A percentile compares a stretch with the other conserved stretches of the same genome.
Conservation (phyloP, 2,797 vertebrate genomes). For the Lagodon rhomboides region DNA sequence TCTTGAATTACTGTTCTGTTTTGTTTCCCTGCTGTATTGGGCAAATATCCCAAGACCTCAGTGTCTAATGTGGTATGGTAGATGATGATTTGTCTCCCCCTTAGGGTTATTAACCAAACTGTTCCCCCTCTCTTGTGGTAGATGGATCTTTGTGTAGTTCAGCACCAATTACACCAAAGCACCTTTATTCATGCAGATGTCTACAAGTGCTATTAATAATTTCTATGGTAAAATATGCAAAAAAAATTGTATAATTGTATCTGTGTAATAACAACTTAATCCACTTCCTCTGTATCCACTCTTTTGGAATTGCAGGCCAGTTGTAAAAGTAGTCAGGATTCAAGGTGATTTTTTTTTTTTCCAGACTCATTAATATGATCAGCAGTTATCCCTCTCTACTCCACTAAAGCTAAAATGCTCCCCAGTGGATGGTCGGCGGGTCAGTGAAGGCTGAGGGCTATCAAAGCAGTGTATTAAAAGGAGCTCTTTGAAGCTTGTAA, state of each 20-base stretch:
- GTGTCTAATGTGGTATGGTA: slow-evolving; percentile 47
- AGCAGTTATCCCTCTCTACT: slow-evolving; percentile 72
- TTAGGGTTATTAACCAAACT: slow-evolving; percentile 80
- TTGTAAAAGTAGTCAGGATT: slow-evolving; percentile 31
- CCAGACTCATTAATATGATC: slow-evolving; percentile 78
- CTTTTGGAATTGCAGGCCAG: slow-evolving; percentile 1
- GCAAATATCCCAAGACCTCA: slow-evolving; percentile 20
- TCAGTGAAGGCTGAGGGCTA: slow-evolving; percentile 82
- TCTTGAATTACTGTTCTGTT: slow-evolving; percentile 8
- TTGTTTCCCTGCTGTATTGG: slow-evolving; percentile 6
- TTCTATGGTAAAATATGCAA: neutral
- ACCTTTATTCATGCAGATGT: slow-evolving; percentile 13
- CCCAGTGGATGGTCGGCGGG: slow-evolving; percentile 73
- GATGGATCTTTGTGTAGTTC: neutral
- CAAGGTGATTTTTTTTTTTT: slow-evolving; percentile 39
- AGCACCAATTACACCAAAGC: slow-evolving; percentile 3
- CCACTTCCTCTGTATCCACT: neutral
- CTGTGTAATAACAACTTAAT: neutral
- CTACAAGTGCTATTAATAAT: neutral
- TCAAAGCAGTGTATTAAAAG: slow-evolving; percentile 88
- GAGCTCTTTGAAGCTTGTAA: slow-evolving; percentile 90
- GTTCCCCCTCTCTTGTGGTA: slow-evolving; percentile 28
- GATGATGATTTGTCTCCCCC: slow-evolving; percentile 82
- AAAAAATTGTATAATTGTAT: slow-evolving; percentile 14
- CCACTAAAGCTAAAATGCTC: slow-evolving; percentile 80